Base-by-base conservation (phyloP, 2,113 vertebrate genomes). In the Plecotus auritus region DNA sequence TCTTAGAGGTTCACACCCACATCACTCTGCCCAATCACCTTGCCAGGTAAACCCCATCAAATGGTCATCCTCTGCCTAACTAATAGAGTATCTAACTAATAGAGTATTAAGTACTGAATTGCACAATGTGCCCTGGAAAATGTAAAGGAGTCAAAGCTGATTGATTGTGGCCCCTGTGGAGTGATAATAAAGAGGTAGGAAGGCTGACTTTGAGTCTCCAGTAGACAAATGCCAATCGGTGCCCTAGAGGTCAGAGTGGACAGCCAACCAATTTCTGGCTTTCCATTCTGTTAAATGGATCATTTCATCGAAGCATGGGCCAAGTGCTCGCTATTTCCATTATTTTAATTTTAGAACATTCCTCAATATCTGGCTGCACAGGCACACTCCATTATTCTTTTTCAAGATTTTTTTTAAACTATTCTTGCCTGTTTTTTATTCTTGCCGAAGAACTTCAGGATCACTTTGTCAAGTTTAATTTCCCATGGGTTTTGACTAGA, bases 391-490 rank as follows among this genome's bases (percentile, higher is more conserved):
- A 51, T 74, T 86, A 49, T 92, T 83, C 69, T 84, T 92, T 88
- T 80, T 66, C 22, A 51, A 91, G 20, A 89, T 61, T 81, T 84
- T 69, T 40, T 66, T 86, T 47, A 26, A 11, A 59, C 69, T 85
- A 26, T 88, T 95, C 85, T 74, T 67, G 70, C 30, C 70, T 84
- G 13, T n/a, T 61, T 78, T 86, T 82, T 37, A 42, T 78, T 88
- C 82, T 69, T 92, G 26, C 18, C 42, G 12, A 89, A 78, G 45
- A 90, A 90, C n/a, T 77, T 47, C 56, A 67, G 66, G 23, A 70
- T 70, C 81, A 77, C 76, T 88, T 82, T 85, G 35, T 88, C 73
- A 85, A 88, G 32, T 92, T 95, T 92, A 87, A 95, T 95, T 94
- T 92, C 77, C 77, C 73, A 54, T 18, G 72, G 16, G 78, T 40